Conservation (phyloP, 1,140 invertebrate species). For the Rhyacophila brunnea region DNA sequence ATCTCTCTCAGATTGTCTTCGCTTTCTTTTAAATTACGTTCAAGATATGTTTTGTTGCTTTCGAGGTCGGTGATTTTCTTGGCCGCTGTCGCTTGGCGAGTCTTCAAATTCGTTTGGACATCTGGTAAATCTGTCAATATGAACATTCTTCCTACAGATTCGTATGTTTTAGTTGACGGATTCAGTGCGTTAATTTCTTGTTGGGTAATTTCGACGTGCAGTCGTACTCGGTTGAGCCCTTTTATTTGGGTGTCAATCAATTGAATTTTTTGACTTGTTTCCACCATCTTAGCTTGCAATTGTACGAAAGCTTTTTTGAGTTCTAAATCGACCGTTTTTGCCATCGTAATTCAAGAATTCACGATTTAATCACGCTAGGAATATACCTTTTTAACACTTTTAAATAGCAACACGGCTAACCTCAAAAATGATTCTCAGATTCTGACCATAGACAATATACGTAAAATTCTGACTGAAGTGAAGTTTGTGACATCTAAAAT, state of each 20-base stretch:
- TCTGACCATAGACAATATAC: no score
- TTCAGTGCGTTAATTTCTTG: conserved; percentile 58
- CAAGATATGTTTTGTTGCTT: conserved; percentile 72
- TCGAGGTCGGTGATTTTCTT: conserved; percentile 75
- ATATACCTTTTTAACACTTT: no score
- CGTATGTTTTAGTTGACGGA: conserved; percentile 68
- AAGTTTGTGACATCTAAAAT: no score
- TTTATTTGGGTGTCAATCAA: conserved; percentile 79
- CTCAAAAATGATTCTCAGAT: no score
- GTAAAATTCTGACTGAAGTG: no score
- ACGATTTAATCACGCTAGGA: no score
- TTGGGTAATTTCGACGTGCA: conserved; percentile 71
- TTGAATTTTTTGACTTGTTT: conserved; percentile 77
- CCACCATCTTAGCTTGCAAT: conserved; percentile 79
- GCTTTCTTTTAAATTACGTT: conserved; percentile 78
- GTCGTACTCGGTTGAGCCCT: conserved; percentile 64
- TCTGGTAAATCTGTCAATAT: conserved; percentile 66
- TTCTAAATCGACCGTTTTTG: conserved; percentile 51
- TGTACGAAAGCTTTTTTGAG: conserved; percentile 77
- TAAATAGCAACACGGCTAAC: no score
- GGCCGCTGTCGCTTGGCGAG: conserved; percentile 59
- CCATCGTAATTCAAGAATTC: no score
- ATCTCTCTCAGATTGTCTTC: conserved; percentile 84
- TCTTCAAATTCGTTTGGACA: conserved; percentile 64
- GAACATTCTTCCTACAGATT: conserved; percentile 83